Percentiles rank a stretch among this genome's conserved stretches.
Conservation (phyloP, 2,113 vertebrate genomes). For the Seriola dumerili region DNA sequence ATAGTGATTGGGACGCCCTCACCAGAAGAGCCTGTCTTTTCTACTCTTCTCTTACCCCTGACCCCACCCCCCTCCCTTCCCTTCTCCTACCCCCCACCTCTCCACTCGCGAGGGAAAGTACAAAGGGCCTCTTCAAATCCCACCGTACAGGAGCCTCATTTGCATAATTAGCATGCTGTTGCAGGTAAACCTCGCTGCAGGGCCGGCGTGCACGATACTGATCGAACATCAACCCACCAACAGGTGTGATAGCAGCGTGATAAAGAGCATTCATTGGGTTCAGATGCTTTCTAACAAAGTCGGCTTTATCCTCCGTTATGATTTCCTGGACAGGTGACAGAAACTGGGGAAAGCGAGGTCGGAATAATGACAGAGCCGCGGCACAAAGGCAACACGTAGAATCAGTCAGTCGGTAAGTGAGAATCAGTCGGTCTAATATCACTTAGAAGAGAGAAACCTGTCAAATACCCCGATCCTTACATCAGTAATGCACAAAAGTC, state of each 20-base stretch:
- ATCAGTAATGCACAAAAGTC: too few relatives aligned
- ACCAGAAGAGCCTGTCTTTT: slow-evolving; percentile 37
- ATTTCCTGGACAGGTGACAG: slow-evolving; percentile 34
- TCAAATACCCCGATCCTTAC: too few relatives aligned
- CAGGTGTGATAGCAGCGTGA: slow-evolving; percentile 57
- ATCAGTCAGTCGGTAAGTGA: background rate
- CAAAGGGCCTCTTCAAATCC: slow-evolving; percentile 74
- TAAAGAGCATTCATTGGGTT: slow-evolving; percentile 17
- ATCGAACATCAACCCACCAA: slow-evolving; percentile 26
- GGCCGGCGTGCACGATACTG: background rate
- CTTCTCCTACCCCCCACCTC: background rate
- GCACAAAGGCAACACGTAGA: background rate
- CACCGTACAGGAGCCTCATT: slow-evolving; percentile 46
- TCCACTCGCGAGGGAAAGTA: slow-evolving; percentile 54
- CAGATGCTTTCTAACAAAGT: slow-evolving; percentile 59
- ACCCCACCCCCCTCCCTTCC: background rate
- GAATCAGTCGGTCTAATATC: background rate
- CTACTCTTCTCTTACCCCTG: slow-evolving; percentile 56
- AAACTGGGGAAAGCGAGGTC: rapidly evolving
- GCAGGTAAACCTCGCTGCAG: slow-evolving; percentile 55
- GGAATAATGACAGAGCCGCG: background rate
- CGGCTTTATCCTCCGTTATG: slow-evolving; percentile 24
- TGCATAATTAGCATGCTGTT: slow-evolving; percentile 69
- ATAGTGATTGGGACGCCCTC: slow-evolving; percentile 43
- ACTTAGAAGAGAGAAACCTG: too few relatives aligned